Evolutionary conservation across 2,888 invertebrate species (phyloP), one percentile per base, ranked within the genome.

Genomic region (Abscondita cerata): DNA sequence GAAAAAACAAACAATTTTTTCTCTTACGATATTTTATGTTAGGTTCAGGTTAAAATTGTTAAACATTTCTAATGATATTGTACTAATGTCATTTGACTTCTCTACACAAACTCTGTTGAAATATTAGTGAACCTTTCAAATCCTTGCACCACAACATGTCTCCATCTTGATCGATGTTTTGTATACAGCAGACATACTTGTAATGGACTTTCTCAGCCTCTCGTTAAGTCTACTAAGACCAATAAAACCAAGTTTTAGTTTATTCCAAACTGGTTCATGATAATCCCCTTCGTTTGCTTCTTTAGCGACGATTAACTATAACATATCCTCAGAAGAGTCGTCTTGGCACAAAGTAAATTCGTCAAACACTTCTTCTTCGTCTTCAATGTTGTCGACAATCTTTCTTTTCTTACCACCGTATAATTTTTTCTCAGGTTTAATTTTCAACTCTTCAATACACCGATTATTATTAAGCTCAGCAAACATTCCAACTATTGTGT

Each of bases 21-120:
- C 36, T 25, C 25, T 25, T 25, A 25, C 6, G 25, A 6, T 25
- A 36, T 36, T 9, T 36, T 2, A 9, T 36, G 36, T 31, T 31
- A 4, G n/a, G n/a, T n/a, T n/a, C n/a, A n/a, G 36, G 36, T 36
- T 6, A 36, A 36, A 36, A 6, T 36, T 4, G 5, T 36, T 36
- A 6, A 36, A 36, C 11, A 4, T 6, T 36, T 36, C 11, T 11
- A 36, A 36, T n/a, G n/a, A n/a, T n/a, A n/a, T n/a, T n/a, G 3
- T 36, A 2, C 11, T 2, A 31, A 6, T 31, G 9, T 31, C 12
- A 36, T 36, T 36, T 9, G 36, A 9, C 11, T n/a, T 36, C 11
- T 36, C 4, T 36, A 36, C n/a, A n/a, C 36, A 36, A 36, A 36
- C 36, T 36, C 36, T 36, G 36, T 36, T 36, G 36, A 36, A 36